Evolutionary conservation across 2,797 vertebrate genomes (phyloP), one percentile per base, ranked within the genome.

Genomic region (Arrhamphus sclerolepis): DNA sequence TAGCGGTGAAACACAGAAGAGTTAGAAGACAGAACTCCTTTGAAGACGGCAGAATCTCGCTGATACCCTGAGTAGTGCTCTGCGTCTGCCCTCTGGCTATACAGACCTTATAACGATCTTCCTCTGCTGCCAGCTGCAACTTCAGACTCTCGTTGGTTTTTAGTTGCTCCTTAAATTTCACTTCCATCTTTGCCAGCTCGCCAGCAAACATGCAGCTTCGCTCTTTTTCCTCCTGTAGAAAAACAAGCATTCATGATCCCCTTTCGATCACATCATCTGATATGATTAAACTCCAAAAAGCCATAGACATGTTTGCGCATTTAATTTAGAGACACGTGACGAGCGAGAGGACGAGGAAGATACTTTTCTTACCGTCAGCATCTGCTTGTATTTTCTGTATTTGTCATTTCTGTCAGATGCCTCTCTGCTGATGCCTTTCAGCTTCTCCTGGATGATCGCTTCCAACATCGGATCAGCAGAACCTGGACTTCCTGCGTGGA

Each of bases 371-470:
- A 98, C 97, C 90, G 91, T 84, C 74, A 99, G 83, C 91, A 98
- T 92, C 72, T 96, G 95, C 90, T 95, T 98, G 94, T 90, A 98
- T 84, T 95, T 98, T 86, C 94, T 95, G 91, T 97, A 98, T 76
- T 95, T 98, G 84, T 97, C 97, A 67, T 90, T 94, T 89, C 94
- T 94, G 78, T 98, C 96, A 42, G 91, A 91, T 44, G 92, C 93
- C 88, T 98, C 95, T 89, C 94, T 96, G 91, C 91, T 96, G 88
- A 96, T 93, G 88, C 95, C 94, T 89, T 91, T 94, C 24, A 96
- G 89, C 86, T 96, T 96, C 62, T 95, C 94, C 84, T 97, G 96
- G 83, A 96, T 93, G 79, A 94, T 77, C 67, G 93, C 92, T 47
- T 98, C 96, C 79, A 94, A 90, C 89, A 95, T 89, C 62, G 91